Percentiles rank a stretch among this genome's conserved stretches.
These are phyloP conservation scores for Ceuthmochares aereus DNA, from an alignment of 2,113 vertebrate species.

Conservation along the genomic window DNA sequence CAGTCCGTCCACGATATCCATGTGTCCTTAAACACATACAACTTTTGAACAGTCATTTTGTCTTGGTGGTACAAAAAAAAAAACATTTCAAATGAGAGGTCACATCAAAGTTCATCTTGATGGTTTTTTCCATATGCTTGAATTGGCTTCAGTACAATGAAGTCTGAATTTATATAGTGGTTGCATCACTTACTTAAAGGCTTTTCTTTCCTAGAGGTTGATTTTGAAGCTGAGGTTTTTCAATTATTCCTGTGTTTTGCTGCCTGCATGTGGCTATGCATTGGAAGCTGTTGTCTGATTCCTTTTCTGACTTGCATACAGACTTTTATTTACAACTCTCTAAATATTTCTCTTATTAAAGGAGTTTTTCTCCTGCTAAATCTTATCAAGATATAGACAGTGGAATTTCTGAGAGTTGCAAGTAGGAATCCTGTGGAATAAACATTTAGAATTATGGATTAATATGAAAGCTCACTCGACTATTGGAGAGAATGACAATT, in stretches of 20 bases:
- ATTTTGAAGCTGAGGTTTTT: background rate
- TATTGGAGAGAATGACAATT: background rate
- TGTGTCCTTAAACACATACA: background rate
- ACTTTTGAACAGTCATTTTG: background rate
- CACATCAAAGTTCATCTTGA: background rate
- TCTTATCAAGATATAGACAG: background rate
- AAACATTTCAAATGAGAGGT: background rate
- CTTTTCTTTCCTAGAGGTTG: background rate
- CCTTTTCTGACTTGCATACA: background rate
- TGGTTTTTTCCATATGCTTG: background rate
- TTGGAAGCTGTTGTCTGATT: background rate
- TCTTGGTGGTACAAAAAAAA: background rate
- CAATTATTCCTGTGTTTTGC: background rate
- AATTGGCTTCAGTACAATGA: background rate
- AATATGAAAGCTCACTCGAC: background rate
- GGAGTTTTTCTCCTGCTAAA: background rate
- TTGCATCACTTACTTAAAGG: background rate
- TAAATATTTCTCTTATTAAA: background rate
- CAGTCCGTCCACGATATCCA: too few relatives aligned
- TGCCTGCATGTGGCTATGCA: background rate
- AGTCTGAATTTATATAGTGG: accelerated
- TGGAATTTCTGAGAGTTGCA: background rate
- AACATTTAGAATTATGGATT: background rate
- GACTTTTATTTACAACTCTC: background rate
- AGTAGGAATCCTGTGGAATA: background rate